Evolutionary conservation across 2,113 vertebrate genomes (phyloP), one percentile per base, ranked within the genome.

Genomic region (Syrmaticus mikado): DNA sequence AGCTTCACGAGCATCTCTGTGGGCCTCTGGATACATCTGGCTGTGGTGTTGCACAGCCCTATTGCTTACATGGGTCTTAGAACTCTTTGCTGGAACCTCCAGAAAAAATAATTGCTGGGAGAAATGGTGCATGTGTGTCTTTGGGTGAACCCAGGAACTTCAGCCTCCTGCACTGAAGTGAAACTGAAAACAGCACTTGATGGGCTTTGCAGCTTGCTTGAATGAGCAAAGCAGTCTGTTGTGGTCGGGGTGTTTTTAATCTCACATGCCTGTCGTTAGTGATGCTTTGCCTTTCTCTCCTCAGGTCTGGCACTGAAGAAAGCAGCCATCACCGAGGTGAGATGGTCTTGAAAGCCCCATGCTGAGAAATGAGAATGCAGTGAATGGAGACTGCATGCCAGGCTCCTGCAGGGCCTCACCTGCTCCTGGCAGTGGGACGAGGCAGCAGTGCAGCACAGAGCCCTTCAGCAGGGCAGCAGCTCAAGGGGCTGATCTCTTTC

Each of bases 231-330:
- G 38, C 13, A 16, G 17, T 61, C 15, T 32, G 24, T 21, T 85
- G 0, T 90, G 74, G 70, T 74, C 50, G 57, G 4, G 1, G 6
- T 30, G 20, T 3, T 43, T 74, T 50, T 64, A 46, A 14, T 14
- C 60, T 67, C 5, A 22, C 83, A 13, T 66, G n/a, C 5, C 19
- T 66, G 2, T 52, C 74, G 52, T 38, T 67, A 60, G 74, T 86
- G 53, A 94, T 38, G 57, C 13, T 61, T 30, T 89, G 86, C 61
- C 28, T 41, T 95, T 97, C 46, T 96, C 34, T 94, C 70, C 57
- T 25, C 92, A 98, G 98, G 96, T 86, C 62, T 92, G 84, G 93
- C 91, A 52, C 85, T 53, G 46, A 98, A 97, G 92, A 98, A 97
- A 81, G 24, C 81, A 1, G 68, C 93, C 3, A 11, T 93, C 8